Conservation (phyloP, 2,888 invertebrate species). For the Pherbina coryleti region DNA sequence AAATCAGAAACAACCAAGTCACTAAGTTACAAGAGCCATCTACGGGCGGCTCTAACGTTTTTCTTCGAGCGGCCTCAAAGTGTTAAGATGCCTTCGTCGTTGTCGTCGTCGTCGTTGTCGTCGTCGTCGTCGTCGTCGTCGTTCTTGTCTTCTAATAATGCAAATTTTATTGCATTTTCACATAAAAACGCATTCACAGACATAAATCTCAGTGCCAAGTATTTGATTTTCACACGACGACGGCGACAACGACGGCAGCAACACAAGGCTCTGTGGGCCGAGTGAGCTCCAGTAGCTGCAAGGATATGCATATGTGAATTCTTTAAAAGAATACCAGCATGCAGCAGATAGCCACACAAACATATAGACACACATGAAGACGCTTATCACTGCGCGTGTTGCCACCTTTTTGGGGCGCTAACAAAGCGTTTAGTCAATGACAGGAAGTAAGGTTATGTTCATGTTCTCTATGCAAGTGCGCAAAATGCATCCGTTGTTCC, state of each 20-base stretch:
- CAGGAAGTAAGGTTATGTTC: constrained; percentile 41
- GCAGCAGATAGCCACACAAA: not conserved
- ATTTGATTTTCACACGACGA: constrained; percentile 38
- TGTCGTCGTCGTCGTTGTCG: not conserved
- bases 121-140: not conserved
- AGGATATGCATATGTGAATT: constrained; percentile 20
- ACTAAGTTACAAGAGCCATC: not conserved
- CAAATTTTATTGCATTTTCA: constrained; percentile 39
- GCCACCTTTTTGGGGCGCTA: constrained; percentile 47
- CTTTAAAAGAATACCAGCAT: not conserved
- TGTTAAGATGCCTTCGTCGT: not conserved
- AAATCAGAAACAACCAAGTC: not conserved
- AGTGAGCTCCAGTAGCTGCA: not conserved
- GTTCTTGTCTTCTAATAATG: constrained; percentile 28
- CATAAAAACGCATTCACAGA: constrained; percentile 35
- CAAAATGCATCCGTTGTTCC: constrained; percentile 21
- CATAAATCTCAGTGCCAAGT: constrained; percentile 32
- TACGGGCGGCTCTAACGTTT: not conserved
- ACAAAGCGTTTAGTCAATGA: constrained; percentile 37
- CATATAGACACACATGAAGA: not conserved
- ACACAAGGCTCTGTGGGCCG: constrained; percentile 1
- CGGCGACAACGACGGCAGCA: not conserved
- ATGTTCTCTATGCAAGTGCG: constrained; percentile 20
- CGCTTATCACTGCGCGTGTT: constrained; percentile 39
- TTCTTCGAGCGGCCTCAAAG: not conserved